Evolutionary conservation across 2,888 invertebrate genomes (phyloP), one percentile per base, ranked within the genome.

Genomic region (Cataglyphis livida): DNA sequence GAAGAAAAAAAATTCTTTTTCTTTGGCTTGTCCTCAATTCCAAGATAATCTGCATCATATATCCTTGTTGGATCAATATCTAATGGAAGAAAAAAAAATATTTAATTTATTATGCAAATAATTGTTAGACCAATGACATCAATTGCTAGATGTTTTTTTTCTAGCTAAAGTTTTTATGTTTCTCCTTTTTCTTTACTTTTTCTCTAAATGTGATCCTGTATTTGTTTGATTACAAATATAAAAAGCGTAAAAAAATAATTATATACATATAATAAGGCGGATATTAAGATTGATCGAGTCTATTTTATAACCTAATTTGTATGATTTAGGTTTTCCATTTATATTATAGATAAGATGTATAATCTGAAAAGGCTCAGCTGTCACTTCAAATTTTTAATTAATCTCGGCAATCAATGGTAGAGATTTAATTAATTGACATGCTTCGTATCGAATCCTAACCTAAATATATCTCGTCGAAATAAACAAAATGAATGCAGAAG

Each of bases 401-500:
- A n/a, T 25, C 25, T 41, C 28, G n/a, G 28, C 44, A 32, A 21
- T 32, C 15, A 1, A 48, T 21, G 5, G 9, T 21, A 48, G 18
- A 21, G 6, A 35, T 18, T 61, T 38, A 28, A 61, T 54, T 9
- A 62, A 3, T 12, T 0, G 64, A 44, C 38, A 48, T 28, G 6
- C 6, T 61, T 54, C 51, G 61, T 9, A 0, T 18, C n/a, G 70
- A 32, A 64, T 62, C 65, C 38, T 83, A 87, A 89, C 82, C 81
- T 48, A 48, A 48, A n/a, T 81, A 81, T 64, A 44, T 9, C 3
- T 48, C 28, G 51, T 18, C 15, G 15, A n/a, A 6, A 59, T 18
- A 15, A 21, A 41, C 12, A 32, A 0, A 32, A 41, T 2, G 15
- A 32, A 12, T 5, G n/a, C 7, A 1, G 5, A 21, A n/a, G 32